phyloP scores from a whole-genome alignment of 2,113 vertebrate genomes.

The Manacus vitellinus region DNA sequence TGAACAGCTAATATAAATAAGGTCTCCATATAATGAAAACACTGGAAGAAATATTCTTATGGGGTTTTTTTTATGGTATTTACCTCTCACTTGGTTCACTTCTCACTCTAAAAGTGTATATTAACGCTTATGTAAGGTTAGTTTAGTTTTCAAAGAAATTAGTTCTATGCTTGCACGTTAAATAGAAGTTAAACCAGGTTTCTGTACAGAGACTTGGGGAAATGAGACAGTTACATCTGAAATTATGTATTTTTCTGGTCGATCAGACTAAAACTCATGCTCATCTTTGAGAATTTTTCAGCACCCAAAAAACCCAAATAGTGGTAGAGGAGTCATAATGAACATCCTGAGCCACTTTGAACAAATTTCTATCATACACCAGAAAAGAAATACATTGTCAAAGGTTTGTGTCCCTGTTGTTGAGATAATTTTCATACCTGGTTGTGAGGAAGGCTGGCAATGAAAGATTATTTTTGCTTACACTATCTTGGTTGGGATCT shows the following conservation, averaged over 20 bases:
- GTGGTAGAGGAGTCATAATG: not conserved
- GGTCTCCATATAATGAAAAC: not conserved
- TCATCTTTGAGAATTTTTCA: not conserved
- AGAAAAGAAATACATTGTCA: not conserved
- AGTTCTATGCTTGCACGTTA: not conserved
- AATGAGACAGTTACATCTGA: not conserved
- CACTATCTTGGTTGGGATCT: not conserved
- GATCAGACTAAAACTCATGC: not conserved
- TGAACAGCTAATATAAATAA: not conserved
- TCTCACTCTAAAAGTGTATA: not conserved
- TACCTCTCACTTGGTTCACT: not conserved
- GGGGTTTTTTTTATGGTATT: not conserved
- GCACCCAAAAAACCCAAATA: not conserved
- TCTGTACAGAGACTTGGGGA: not conserved
- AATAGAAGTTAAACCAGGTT: not conserved
- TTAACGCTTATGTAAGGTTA: not conserved
- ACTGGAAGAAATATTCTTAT: not conserved
- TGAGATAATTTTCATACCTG: not conserved
- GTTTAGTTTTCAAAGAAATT: not conserved
- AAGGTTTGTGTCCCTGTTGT: fast-evolving
- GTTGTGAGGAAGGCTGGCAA: not conserved
- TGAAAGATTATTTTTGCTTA: not conserved
- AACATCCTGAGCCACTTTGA: not conserved
- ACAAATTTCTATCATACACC: not conserved
- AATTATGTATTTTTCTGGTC: not conserved